phyloP scores from a whole-genome alignment of 2,797 vertebrate species.

The Dendrocincla tyrannina region DNA sequence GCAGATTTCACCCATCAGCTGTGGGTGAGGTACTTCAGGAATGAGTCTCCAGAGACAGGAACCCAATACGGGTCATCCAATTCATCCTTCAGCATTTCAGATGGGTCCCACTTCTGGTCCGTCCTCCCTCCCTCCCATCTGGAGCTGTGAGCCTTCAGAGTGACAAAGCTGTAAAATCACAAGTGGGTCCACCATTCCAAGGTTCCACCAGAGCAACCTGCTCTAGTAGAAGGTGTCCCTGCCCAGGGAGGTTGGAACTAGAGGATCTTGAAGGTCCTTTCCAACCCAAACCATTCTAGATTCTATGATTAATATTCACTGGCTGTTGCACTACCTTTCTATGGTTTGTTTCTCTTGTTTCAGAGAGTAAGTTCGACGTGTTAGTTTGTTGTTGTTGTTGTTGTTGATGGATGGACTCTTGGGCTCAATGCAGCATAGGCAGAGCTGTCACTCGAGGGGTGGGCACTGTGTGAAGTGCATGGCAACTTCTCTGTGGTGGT shows the following conservation, averaged over 20 bases:
- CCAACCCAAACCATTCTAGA: background rate
- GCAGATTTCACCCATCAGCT: background rate
- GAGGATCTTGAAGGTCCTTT: background rate
- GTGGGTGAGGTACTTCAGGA: background rate
- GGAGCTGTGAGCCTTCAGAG: background rate
- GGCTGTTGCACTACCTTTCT: background rate
- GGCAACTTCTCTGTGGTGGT: background rate
- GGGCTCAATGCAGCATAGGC: background rate
- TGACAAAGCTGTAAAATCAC: background rate
- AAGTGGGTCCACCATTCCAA: background rate
- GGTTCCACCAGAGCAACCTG: background rate
- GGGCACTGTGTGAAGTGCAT: background rate
- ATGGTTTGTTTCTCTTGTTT: background rate
- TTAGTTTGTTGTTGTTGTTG: background rate
- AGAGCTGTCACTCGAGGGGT: background rate
- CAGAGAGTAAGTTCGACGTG: background rate
- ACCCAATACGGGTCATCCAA: background rate
- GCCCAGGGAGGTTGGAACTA: background rate
- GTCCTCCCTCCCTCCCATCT: background rate
- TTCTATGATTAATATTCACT: background rate
- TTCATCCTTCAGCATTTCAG: background rate
- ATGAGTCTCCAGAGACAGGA: background rate
- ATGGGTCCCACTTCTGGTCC: background rate
- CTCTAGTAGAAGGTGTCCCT: background rate
- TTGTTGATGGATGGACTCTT: background rate